phyloP scores from a whole-genome alignment of 2,113 vertebrate species.

The Enhydra lutris region DNA sequence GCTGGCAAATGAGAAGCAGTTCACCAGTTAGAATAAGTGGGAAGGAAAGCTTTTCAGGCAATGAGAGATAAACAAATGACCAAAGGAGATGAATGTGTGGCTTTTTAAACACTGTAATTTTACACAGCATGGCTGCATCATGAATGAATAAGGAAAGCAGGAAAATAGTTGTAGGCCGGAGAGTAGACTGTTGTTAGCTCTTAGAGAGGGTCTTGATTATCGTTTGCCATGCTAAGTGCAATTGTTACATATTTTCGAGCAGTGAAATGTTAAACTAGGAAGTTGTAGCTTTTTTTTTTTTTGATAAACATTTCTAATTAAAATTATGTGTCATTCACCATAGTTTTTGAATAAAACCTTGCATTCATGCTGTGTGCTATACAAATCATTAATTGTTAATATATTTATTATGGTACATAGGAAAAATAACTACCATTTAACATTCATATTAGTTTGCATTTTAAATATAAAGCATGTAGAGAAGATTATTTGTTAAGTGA shows the following conservation, averaged over 20 bases:
- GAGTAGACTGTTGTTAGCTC: neutral
- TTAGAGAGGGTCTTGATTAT: neutral
- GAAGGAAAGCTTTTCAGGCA: neutral
- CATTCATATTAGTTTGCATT: constrained; percentile 27
- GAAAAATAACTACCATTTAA: neutral
- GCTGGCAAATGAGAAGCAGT: neutral
- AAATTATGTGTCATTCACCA: neutral
- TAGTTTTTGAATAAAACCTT: neutral
- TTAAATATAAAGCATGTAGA: neutral
- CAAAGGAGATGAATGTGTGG: neutral
- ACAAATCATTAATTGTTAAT: neutral
- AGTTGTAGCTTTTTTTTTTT: neutral
- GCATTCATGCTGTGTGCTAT: neutral
- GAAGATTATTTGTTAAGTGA: constrained; percentile 34
- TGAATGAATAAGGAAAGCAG: neutral
- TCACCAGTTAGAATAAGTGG: neutral
- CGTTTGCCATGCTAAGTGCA: neutral
- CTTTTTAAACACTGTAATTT: neutral
- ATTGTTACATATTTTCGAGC: neutral
- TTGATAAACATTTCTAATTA: neutral
- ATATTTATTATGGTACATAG: neutral
- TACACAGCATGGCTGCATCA: accelerated
- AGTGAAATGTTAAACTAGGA: neutral
- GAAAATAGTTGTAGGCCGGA: neutral
- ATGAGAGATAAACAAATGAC: neutral